Evolutionary conservation across 2,113 vertebrate species (phyloP), one percentile per base, ranked within the genome.

Genomic region (Penelope pileata): DNA sequence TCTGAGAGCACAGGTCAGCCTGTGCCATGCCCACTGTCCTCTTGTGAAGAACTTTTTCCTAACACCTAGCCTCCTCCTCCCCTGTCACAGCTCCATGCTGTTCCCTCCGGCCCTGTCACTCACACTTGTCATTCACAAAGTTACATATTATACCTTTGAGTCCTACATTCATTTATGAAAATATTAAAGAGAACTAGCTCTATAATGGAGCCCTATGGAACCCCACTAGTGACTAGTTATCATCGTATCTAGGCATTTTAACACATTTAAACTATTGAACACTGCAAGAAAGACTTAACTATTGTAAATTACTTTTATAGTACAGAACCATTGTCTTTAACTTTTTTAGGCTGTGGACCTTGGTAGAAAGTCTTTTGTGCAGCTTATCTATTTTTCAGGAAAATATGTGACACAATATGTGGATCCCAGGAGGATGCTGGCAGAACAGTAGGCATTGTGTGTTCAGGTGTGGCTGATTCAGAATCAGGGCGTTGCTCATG

Each of bases 321-420:
- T 40, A 40, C 2, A 1, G 12, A 87, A 64, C 17, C 40, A 12
- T 24, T 74, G 63, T 48, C 32, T 42, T 66, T 45, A 43, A 72
- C 18, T 78, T 81, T 63, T 59, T 94, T 59, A 67, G 45, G n/a
- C 77, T 79, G 24, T 2, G 74, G 66, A 79, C 48, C 16, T 69
- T 69, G 79, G 45, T 40, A 95, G 85, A 88, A 69, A 69, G 45
- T 23, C 36, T 86, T 90, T 62, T 67, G 59, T 47, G 38, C 16
- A 12, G 8, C 54, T 93, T 83, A 77, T 80, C 67, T 93, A 26
- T 83, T 90, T 93, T 80, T 86, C 83, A 92, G 59, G 32, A 90
- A 90, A 86, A 59, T 47, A 15, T 11, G 29, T 88, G 73, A 63
- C 72, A 67, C 51, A 66, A 21, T 15, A 15, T 5, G n/a, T 59